phyloP scores from a whole-genome alignment of 1,140 invertebrate species.

The Sweltsa coloradensis region DNA sequence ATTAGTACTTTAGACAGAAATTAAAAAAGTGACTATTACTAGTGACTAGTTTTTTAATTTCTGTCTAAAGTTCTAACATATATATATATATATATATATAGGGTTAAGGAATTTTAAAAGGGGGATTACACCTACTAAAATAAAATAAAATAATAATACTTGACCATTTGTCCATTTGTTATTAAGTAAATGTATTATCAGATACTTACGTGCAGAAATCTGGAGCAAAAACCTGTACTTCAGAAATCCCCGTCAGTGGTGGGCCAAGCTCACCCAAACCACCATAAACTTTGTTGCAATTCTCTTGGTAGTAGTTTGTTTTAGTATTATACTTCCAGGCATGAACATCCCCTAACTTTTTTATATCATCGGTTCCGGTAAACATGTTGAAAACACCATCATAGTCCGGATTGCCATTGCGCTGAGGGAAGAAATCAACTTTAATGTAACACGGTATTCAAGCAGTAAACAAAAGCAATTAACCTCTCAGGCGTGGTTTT shows the following conservation, averaged over 20 bases:
- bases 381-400: slow-evolving; percentile 66
- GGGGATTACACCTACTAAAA: too few relatives aligned
- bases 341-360: slow-evolving; percentile 46
- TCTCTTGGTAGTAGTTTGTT: slow-evolving; percentile 36
- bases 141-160: background rate
- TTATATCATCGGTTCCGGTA: slow-evolving; percentile 48
- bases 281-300: slow-evolving; percentile 1
- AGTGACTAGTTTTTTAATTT: too few relatives aligned
- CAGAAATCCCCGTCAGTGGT: background rate
- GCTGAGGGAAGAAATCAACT: slow-evolving; percentile 30
- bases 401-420: slow-evolving; percentile 52
- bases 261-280: slow-evolving; percentile 6
- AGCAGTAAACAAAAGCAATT: too few relatives aligned
- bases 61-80: too few relatives aligned
- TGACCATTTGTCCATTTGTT: background rate
- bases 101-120: too few relatives aligned
- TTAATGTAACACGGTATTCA: too few relatives aligned
- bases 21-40: too few relatives aligned
- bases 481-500: too few relatives aligned
- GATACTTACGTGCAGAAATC: slow-evolving; percentile 7
- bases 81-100: too few relatives aligned
- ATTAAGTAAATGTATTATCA: background rate
- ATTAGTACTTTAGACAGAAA: too few relatives aligned
- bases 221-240: background rate
- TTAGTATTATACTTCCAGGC: slow-evolving; percentile 48